A percentile compares a stretch with the other conserved stretches of the same genome.
Conservation (phyloP, 2,797 vertebrate species). For the Syngnathus acus region DNA sequence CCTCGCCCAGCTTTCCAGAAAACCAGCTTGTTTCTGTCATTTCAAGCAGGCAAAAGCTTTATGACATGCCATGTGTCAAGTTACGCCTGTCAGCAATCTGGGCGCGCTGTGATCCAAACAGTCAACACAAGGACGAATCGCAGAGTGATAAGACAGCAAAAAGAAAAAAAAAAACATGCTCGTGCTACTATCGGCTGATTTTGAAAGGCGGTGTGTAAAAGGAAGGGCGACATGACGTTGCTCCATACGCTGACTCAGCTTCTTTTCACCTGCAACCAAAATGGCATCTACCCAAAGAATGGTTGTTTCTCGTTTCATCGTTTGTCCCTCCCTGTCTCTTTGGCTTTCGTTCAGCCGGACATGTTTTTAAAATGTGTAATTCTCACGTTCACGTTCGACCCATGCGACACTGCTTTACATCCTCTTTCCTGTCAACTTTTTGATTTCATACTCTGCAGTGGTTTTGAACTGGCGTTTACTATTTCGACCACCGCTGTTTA, state of each 20-base stretch:
- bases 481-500: background rate
- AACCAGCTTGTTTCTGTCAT: too few relatives aligned
- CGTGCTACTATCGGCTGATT: background rate
- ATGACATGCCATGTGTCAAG: slow-evolving; percentile 2
- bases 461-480: background rate
- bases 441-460: background rate
- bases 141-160: slow-evolving; percentile 9
- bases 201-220: background rate
- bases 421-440: background rate
- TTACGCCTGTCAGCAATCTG: slow-evolving; percentile 9
- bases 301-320: background rate
- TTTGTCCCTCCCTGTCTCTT: background rate
- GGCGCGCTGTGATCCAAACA: background rate
- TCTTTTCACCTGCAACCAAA: background rate
- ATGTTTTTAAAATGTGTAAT: background rate
- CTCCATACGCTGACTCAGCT: background rate
- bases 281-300: background rate
- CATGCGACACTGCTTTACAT: background rate
- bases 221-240: background rate
- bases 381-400: background rate
- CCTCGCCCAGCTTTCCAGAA: too few relatives aligned
- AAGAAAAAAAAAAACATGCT: background rate
- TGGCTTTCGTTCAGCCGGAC: background rate
- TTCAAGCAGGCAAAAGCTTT: slow-evolving; percentile 3
- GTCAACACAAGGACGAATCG: slow-evolving; percentile 7